Percentiles rank a stretch among this genome's conserved stretches.
phyloP scores from a whole-genome alignment of 2,113 vertebrate species.

The Ardeotis arabs region DNA sequence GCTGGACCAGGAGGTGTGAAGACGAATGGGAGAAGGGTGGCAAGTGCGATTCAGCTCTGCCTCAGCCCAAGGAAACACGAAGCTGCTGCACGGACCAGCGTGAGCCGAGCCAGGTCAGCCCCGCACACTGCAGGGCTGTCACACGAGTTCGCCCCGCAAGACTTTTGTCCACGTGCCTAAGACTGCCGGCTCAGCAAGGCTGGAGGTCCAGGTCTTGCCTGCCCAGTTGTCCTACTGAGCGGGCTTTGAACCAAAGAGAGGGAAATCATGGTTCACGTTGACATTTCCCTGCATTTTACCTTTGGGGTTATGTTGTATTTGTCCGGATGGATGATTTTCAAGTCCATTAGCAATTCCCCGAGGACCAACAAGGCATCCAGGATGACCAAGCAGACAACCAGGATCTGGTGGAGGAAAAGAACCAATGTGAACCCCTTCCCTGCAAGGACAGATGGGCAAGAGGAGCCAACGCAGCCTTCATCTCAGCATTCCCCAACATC shows the following conservation, averaged over 20 bases:
- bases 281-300: constrained; percentile 63
- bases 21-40: background rate
- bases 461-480: background rate
- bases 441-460: accelerated
- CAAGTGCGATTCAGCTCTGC: background rate
- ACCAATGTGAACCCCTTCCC: background rate
- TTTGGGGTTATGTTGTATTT: constrained; percentile 74
- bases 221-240: background rate
- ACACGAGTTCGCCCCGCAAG: too few relatives aligned
- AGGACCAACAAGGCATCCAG: constrained; percentile 92
- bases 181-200: accelerated
- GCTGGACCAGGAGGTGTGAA: background rate
- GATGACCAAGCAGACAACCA: constrained; percentile 88
- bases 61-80: background rate
- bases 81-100: accelerated
- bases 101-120: background rate
- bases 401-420: constrained; percentile 73
- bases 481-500: background rate
- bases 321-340: constrained; percentile 82
- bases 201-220: background rate
- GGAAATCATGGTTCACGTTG: background rate
- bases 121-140: accelerated
- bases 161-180: accelerated
- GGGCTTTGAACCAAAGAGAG: background rate
- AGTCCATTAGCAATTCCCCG: constrained; percentile 88